These are phyloP conservation scores for Pyxicephalus adspersus DNA, from an alignment of 2,113 vertebrate genomes.

Conservation along the genomic window DNA sequence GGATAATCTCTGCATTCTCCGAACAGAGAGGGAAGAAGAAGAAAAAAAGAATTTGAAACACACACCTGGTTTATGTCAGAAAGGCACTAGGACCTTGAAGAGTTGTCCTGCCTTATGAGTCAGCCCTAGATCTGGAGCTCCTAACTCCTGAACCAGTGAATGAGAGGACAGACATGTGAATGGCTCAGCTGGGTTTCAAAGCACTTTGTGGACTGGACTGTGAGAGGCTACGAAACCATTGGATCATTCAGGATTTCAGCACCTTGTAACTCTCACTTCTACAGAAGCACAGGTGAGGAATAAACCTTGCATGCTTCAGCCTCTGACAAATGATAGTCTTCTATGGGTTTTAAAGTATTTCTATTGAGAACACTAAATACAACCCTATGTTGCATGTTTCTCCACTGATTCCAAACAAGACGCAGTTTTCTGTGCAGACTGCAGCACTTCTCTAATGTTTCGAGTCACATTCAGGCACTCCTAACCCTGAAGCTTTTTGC, in stretches of 20 bases:
- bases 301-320: not conserved
- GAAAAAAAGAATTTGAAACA: conserved; percentile 41
- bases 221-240: conserved; percentile 25
- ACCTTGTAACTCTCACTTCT: conserved; percentile 24
- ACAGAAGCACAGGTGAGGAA: conserved; percentile 41
- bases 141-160: conserved; percentile 52
- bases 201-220: conserved; percentile 52
- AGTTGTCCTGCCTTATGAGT: conserved; percentile 50
- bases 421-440: not conserved
- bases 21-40: conserved; percentile 29
- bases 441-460: not conserved
- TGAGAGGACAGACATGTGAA: conserved; percentile 57
- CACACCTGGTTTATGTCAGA: conserved; percentile 55
- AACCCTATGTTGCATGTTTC: not conserved
- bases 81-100: conserved; percentile 57
- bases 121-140: conserved; percentile 53
- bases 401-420: not conserved
- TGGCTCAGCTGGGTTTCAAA: conserved; percentile 56
- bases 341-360: not conserved
- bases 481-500: conserved; percentile 20
- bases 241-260: conserved; percentile 39
- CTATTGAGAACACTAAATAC: not conserved
- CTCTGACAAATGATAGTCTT: not conserved
- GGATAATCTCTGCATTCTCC: conserved; percentile 1
- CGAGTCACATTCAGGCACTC: not conserved